Evolutionary conservation across 1,140 invertebrate species (phyloP).

Genomic region (Bombus soroeensis): DNA sequence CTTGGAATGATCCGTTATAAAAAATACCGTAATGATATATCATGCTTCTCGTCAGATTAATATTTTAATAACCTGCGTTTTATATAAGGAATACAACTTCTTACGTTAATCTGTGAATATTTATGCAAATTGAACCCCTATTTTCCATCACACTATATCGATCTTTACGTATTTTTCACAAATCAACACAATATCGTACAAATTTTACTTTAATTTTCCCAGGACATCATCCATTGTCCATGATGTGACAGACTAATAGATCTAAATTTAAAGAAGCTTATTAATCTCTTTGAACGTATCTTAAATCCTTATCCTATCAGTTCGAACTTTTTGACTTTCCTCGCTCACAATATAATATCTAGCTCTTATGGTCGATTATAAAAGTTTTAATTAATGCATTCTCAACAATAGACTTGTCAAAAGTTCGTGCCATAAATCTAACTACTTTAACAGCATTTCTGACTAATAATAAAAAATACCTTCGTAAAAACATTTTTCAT

Average conservation of each 20-base stretch:
- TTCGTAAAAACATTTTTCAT: not conserved
- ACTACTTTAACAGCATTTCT: not conserved
- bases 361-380: not conserved
- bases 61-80: not conserved
- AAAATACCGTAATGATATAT: not conserved
- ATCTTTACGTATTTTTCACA: no score
- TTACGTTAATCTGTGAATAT: not conserved
- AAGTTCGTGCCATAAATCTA: not conserved
- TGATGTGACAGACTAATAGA: not conserved
- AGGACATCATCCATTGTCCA: not conserved
- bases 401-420: not conserved
- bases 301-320: not conserved
- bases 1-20: not conserved
- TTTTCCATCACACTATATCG: fast-evolving
- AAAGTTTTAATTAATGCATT: constrained; percentile 1
- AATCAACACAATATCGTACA: not conserved
- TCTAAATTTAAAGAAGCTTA: not conserved
- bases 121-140: not conserved
- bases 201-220: not conserved
- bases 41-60: not conserved
- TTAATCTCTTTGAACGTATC: no score
- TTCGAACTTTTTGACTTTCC: not conserved
- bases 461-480: not conserved
- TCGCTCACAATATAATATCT: not conserved
- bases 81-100: not conserved